phyloP scores from a whole-genome alignment of 1,140 invertebrate species.

The Doryteuthis pealeii region DNA sequence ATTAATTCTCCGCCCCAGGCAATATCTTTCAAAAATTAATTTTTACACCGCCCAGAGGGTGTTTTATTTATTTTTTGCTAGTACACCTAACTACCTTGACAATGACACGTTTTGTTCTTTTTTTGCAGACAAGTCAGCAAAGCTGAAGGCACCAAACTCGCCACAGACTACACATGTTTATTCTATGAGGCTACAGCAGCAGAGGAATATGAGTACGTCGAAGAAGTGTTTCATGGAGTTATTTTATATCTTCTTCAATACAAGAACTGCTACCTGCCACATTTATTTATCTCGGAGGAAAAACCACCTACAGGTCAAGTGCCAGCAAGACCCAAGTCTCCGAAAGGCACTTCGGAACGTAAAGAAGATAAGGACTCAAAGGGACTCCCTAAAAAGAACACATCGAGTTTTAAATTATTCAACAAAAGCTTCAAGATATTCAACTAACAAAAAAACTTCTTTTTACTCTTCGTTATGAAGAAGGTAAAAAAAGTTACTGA shows the following conservation, averaged over 20 bases:
- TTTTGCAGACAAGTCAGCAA: constrained; percentile 56
- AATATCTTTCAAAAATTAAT: no score
- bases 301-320: constrained; percentile 27
- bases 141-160: constrained; percentile 49
- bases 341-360: constrained; percentile 41
- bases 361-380: constrained; percentile 48
- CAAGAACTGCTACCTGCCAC: constrained; percentile 43
- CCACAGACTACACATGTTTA: constrained; percentile 49
- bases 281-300: constrained; percentile 51
- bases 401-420: constrained; percentile 46
- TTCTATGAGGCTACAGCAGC: constrained; percentile 59
- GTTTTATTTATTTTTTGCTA: no score
- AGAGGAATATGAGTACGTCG: constrained; percentile 57
- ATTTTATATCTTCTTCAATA: constrained; percentile 34
- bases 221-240: constrained; percentile 54
- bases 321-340: constrained; percentile 29
- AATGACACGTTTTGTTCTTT: no score
- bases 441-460: constrained; percentile 40
- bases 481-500: no score
- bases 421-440: constrained; percentile 59
- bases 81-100: no score
- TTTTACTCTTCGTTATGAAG: no score
- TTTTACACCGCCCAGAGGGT: no score
- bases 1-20: no score
- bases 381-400: constrained; percentile 45